phyloP scores from a whole-genome alignment of 2,113 vertebrate genomes.

The Orcinus orca region DNA sequence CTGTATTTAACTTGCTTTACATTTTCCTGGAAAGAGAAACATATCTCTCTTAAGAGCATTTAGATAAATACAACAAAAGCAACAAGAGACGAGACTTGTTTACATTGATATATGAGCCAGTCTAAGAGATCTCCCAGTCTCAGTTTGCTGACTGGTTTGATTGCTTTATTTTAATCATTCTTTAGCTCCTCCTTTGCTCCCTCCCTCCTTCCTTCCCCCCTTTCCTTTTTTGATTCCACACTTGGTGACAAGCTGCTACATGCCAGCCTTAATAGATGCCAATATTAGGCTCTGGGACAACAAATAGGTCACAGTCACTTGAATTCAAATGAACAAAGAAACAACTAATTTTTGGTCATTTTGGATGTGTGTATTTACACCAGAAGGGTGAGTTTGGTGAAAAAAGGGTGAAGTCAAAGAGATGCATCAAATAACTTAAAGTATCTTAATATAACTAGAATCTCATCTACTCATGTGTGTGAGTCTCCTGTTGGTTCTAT shows the following conservation, averaged over 20 bases:
- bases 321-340: background rate
- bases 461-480: too few species aligned
- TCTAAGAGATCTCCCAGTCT: too few species aligned
- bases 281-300: background rate
- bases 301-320: background rate
- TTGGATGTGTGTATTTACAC: background rate
- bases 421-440: accelerated
- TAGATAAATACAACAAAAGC: background rate
- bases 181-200: too few species aligned
- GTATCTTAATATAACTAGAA: background rate
- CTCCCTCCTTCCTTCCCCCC: background rate
- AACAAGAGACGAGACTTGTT: background rate
- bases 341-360: background rate
- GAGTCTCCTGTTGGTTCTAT: background rate
- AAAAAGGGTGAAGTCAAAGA: background rate
- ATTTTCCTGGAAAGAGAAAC: background rate
- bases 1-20: background rate
- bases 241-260: background rate
- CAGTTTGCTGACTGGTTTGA: background rate
- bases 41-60: background rate
- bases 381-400: background rate
- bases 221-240: background rate
- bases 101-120: accelerated
- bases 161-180: background rate
- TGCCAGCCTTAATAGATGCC: background rate